Percentiles rank a stretch among this genome's conserved stretches.
These are phyloP conservation scores for Sinocyclocheilus rhinocerous DNA, from an alignment of 2,113 vertebrate species.

Conservation along the genomic window DNA sequence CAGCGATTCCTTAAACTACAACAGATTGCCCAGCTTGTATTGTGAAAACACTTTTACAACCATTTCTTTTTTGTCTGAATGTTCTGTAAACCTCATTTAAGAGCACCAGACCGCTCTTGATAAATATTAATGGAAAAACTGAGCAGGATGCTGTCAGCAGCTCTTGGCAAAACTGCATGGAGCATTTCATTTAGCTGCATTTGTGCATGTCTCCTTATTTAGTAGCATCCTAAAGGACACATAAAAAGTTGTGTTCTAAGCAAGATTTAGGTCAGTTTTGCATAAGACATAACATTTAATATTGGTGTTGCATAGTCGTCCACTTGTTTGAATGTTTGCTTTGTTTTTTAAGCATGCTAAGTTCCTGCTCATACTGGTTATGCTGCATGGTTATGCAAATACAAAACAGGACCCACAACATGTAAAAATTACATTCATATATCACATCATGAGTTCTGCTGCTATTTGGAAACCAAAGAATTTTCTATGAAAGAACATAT, in stretches of 20 bases:
- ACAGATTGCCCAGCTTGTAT: not conserved
- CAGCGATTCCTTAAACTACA: not conserved
- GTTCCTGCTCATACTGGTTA: not conserved
- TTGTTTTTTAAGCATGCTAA: not conserved
- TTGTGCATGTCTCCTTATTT: not conserved
- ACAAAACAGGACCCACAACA: not conserved
- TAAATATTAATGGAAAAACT: not conserved
- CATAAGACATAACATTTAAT: not conserved
- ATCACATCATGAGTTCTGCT: not conserved
- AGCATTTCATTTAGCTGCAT: not conserved
- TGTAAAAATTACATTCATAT: not conserved
- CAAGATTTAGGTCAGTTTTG: not conserved
- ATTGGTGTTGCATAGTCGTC: not conserved
- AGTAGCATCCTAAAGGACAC: not conserved
- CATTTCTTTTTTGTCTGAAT: not conserved
- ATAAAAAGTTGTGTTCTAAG: not conserved
- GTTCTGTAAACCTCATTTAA: not conserved
- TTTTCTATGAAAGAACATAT: not conserved
- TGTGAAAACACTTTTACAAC: not conserved
- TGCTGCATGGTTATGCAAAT: not conserved
- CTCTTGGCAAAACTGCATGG: not conserved
- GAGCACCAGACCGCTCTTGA: not conserved
- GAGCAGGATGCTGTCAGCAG: not conserved
- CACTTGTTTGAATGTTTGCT: not conserved
- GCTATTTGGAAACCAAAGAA: not conserved